phyloP scores from a whole-genome alignment of 2,888 invertebrate genomes.

The Nephrotoma flavescens region DNA sequence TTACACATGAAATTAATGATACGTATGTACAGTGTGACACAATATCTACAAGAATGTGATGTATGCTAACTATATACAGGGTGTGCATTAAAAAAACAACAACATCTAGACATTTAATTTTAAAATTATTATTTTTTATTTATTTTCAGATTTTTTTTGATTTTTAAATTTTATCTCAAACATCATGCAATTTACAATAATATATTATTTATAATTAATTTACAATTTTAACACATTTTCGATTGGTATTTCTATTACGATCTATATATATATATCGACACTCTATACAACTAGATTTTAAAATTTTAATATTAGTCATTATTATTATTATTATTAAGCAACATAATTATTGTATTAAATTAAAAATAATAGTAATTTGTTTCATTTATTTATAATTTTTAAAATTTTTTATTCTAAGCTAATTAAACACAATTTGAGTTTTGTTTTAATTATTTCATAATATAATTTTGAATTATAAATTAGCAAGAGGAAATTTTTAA shows the following conservation, averaged over 20 bases:
- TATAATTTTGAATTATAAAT: not conserved
- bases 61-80: not conserved
- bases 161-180: not conserved
- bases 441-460: not conserved
- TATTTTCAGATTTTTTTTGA: not conserved
- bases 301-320: not conserved
- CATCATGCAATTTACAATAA: not conserved
- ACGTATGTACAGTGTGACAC: too few species aligned
- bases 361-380: not conserved
- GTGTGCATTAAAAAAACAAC: not conserved
- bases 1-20: too few species aligned
- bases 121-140: not conserved
- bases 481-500: constrained; percentile 18
- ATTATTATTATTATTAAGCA: not conserved
- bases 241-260: not conserved
- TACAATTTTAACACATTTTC: not conserved
- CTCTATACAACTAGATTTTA: not conserved
- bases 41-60: not conserved
- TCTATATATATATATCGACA: not conserved
- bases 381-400: not conserved
- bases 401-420: not conserved
- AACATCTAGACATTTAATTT: not conserved
- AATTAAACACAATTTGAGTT: not conserved
- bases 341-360: not conserved
- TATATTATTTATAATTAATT: not conserved